phyloP scores from a whole-genome alignment of 1,140 invertebrate genomes.

The Drosophila nasuta region DNA sequence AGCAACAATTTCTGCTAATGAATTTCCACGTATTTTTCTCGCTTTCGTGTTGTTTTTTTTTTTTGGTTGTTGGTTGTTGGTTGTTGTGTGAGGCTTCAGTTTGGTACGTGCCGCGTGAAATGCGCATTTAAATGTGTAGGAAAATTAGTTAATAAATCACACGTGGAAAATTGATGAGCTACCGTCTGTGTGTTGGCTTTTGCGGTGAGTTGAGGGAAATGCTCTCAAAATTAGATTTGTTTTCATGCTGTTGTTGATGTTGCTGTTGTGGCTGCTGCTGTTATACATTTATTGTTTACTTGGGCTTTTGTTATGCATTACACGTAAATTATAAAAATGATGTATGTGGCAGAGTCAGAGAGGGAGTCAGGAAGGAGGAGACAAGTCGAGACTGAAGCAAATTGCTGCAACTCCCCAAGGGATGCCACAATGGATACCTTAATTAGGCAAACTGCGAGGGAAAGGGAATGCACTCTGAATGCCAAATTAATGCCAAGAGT shows the following conservation, averaged over 20 bases:
- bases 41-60: neutral
- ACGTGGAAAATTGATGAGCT: conserved; percentile 81
- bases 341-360: conserved; percentile 31
- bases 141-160: conserved; percentile 84
- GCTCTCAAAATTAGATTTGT: conserved; percentile 60
- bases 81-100: neutral
- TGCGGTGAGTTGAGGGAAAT: conserved; percentile 32
- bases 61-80: no score
- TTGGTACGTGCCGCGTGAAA: conserved; percentile 64
- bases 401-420: conserved; percentile 44
- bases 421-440: conserved; percentile 46
- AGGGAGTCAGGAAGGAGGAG: neutral
- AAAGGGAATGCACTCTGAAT: conserved; percentile 27
- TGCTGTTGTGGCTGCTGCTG: conserved; percentile 18
- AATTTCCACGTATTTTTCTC: conserved; percentile 65
- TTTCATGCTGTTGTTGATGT: conserved; percentile 4
- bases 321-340: conserved; percentile 66
- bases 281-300: conserved; percentile 68
- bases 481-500: conserved; percentile 34
- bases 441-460: conserved; percentile 31
- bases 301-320: conserved; percentile 60
- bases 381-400: conserved; percentile 8
- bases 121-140: conserved; percentile 77
- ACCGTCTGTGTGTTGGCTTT: conserved; percentile 52
- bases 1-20: conserved; percentile 73